Conservation (phyloP, 2,888 invertebrate species). For the Scelioninae gen. 1 region DNA sequence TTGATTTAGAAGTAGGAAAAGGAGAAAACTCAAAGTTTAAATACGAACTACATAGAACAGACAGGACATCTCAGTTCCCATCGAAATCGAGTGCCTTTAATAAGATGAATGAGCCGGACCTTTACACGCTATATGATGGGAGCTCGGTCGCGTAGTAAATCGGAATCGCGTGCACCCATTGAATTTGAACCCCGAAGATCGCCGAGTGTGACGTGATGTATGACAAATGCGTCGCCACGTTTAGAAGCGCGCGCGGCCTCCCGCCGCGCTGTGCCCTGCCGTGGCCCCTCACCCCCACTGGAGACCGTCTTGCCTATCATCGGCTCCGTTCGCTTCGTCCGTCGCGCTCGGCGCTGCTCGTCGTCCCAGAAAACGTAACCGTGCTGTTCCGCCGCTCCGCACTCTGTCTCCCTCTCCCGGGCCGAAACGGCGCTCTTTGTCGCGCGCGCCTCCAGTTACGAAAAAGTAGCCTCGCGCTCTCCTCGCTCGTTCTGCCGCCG, state of each 20-base stretch:
- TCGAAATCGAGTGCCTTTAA: too few relatives aligned
- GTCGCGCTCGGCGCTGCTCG: not conserved
- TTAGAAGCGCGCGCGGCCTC: slow-evolving; percentile 28
- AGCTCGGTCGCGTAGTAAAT: too few relatives aligned
- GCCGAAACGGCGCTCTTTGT: not conserved
- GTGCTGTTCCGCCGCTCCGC: not conserved
- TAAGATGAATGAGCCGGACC: too few relatives aligned
- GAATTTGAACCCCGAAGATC: slow-evolving; percentile 19
- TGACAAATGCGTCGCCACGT: slow-evolving; percentile 26
- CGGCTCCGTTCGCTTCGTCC: slow-evolving; percentile 1
- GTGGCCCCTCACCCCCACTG: slow-evolving; percentile 2
- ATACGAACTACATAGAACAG: too few relatives aligned
- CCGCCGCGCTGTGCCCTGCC: slow-evolving; percentile 18
- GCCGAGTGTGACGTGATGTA: slow-evolving; percentile 17
- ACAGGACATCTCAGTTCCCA: too few relatives aligned
- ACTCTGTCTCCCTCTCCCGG: not conserved
- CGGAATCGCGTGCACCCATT: slow-evolving; percentile 19
- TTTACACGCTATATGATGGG: too few relatives aligned
- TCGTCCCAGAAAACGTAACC: slow-evolving; percentile 22
- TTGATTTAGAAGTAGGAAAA: too few relatives aligned
- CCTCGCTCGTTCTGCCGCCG: slow-evolving; percentile 18
- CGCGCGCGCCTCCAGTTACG: slow-evolving; percentile 20
- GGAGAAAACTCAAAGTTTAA: too few relatives aligned
- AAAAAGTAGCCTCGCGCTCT: slow-evolving; percentile 27
- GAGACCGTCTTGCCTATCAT: slow-evolving; percentile 7